Conservation (phyloP, 2,113 vertebrate genomes). For the Meles meles region DNA sequence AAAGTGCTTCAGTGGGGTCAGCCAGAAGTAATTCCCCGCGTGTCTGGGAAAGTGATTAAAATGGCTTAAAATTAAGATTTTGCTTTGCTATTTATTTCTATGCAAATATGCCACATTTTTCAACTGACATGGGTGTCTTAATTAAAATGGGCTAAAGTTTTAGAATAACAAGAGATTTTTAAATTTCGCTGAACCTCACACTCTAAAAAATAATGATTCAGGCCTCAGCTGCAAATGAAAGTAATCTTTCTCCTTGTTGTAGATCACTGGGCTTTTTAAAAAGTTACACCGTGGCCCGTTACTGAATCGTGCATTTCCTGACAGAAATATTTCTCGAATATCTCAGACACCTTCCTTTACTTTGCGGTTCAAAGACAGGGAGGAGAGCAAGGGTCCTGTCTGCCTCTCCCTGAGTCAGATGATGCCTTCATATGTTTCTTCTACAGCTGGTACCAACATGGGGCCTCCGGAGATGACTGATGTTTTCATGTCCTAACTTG, state of each 20-base stretch:
- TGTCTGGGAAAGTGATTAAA: conserved; percentile 80
- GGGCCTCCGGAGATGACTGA: not conserved
- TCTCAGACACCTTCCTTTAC: conserved; percentile 4
- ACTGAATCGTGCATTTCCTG: conserved; percentile 39
- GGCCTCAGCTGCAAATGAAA: conserved; percentile 72
- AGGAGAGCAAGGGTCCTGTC: not conserved
- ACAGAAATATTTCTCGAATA: conserved; percentile 29
- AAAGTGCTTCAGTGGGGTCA: conserved; percentile 74
- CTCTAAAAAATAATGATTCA: conserved; percentile 75
- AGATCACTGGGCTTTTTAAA: conserved; percentile 36
- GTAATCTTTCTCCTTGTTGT: conserved; percentile 65
- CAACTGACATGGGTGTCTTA: conserved; percentile 68
- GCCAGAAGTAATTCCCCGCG: conserved; percentile 78
- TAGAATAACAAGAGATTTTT: conserved; percentile 77
- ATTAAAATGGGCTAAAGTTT: conserved; percentile 78
- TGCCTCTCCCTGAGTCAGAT: not conserved
- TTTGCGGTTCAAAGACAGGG: not conserved
- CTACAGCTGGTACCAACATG: not conserved
- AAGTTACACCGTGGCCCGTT: conserved; percentile 38
- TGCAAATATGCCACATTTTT: conserved; percentile 80
- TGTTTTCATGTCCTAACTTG: not conserved
- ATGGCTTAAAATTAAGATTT: conserved; percentile 82
- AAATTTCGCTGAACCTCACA: conserved; percentile 52
- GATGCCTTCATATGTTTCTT: not conserved
- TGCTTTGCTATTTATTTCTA: conserved; percentile 78